These are phyloP conservation scores for Myodes glareolus DNA, from an alignment of 2,113 vertebrate species.

Conservation along the genomic window DNA sequence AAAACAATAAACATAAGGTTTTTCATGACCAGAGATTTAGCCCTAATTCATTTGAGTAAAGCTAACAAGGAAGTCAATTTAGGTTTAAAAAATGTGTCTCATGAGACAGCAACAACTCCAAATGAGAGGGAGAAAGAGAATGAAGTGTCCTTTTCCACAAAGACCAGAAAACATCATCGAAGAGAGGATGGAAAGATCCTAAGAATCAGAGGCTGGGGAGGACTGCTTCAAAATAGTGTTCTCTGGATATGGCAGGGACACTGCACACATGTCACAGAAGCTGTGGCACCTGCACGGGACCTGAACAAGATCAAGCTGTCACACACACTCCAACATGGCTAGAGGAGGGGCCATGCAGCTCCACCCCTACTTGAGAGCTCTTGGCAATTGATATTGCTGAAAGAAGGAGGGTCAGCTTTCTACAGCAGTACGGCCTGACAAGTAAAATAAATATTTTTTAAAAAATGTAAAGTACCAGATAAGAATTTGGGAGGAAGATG, in stretches of 20 bases:
- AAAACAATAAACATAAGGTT: neutral
- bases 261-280: neutral
- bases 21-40: constrained; percentile 8
- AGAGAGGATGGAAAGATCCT: neutral
- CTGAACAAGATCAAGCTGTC: neutral
- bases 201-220: neutral
- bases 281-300: neutral
- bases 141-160: neutral
- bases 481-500: neutral
- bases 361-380: neutral
- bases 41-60: constrained; percentile 26
- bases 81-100: neutral
- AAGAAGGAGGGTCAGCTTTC: neutral
- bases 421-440: neutral
- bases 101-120: neutral
- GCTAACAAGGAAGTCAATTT: neutral
- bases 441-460: neutral
- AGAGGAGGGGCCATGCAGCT: neutral
- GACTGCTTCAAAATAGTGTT: neutral
- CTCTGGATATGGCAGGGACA: neutral
- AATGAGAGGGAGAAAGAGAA: neutral
- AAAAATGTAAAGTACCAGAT: neutral
- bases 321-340: too few relatives aligned
- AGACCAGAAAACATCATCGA: neutral
- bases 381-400: neutral